Evolutionary conservation across 2,888 invertebrate species (phyloP), one percentile per base, ranked within the genome.

Genomic region (Clanis bilineata): DNA sequence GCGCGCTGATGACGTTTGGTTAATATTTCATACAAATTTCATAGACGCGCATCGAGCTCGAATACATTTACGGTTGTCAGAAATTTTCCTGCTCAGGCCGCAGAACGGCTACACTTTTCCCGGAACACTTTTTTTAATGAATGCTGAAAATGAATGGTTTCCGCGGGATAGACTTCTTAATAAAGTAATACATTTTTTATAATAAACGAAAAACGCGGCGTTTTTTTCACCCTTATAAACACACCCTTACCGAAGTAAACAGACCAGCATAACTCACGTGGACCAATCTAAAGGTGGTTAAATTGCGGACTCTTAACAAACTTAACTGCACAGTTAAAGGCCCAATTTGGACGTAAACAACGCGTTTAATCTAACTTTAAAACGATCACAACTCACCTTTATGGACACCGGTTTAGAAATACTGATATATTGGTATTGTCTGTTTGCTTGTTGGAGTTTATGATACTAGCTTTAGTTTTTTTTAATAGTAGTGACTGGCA

Each of bases 301-400:
- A 51, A 28, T 51, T 28, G 28, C 44, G 23, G 18, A 10, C 32
- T 51, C 51, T 32, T 51, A 28, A 32, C 47, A 12, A 58, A 47
- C 23, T 58, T 51, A 58, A 51, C 21, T 25, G 58, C 21, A 38
- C 47, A 47, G 28, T 47, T 41, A 51, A 58, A 58, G 15, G 58
- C 38, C 47, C 51, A 59, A 58, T 61, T 66, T 66, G 64, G 57
- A 51, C 59, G 36, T 64, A 62, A 64, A 61, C 61, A 63, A 67
- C 62, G 28, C 38, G 58, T 62, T 65, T 66, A 66, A 67, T 65
- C 66, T 63, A 63, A 68, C 65, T 66, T 66, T 64, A 65, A 62
- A 67, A 64, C 62, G 66, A 58, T 58, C 56, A 61, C 63, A 64
- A 63, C 64, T 66, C 64, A 66, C 58, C 60, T 63, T 66, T 54